These are phyloP conservation scores for Aurelia aurita complex sp. Pacific DNA, from an alignment of 30 jellyfish, hydroid and myxozoan genomes.

Conservation along the genomic window DNA sequence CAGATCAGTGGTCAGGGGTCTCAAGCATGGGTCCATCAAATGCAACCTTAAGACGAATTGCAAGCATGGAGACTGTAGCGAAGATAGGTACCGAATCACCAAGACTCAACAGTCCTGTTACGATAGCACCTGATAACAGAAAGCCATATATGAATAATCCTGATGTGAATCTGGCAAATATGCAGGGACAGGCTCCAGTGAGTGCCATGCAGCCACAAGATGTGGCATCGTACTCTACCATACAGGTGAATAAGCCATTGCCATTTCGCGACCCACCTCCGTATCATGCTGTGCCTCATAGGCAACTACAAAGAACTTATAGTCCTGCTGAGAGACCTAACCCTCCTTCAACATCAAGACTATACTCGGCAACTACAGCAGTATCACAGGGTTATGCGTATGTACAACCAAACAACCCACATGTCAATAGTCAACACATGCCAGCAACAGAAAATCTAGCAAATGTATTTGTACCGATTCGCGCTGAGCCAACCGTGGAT, in stretches of 20 bases:
- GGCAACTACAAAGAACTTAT: slow-evolving; percentile 56
- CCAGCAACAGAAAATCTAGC: slow-evolving; percentile 39
- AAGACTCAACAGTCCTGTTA: slow-evolving; percentile 63
- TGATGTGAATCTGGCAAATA: slow-evolving; percentile 12
- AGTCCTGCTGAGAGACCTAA: slow-evolving; percentile 56
- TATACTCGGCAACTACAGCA: slow-evolving; percentile 16
- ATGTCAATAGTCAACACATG: neutral
- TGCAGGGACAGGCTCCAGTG: slow-evolving; percentile 3
- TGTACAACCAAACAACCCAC: slow-evolving; percentile 20
- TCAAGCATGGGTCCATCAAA: slow-evolving; percentile 24
- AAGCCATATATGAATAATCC: slow-evolving; percentile 24
- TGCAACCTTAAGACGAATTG: slow-evolving; percentile 55
- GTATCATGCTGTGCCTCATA: slow-evolving; percentile 33
- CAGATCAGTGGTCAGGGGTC: slow-evolving; percentile 50
- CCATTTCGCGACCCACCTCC: slow-evolving; percentile 55
- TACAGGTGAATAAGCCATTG: slow-evolving; percentile 8
- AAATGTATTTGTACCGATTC: slow-evolving; percentile 61
- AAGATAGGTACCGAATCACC: slow-evolving; percentile 55
- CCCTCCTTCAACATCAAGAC: slow-evolving; percentile 10
- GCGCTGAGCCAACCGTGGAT: slow-evolving; percentile 29
- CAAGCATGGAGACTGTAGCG: slow-evolving; percentile 74
- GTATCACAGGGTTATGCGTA: slow-evolving; percentile 1
- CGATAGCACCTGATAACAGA: slow-evolving; percentile 59
- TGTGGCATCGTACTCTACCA: slow-evolving; percentile 60
- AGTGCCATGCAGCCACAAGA: slow-evolving; percentile 31